Evolutionary conservation across 2,797 vertebrate species (phyloP).

Genomic region (Parauchenoglanis ngamensis): DNA sequence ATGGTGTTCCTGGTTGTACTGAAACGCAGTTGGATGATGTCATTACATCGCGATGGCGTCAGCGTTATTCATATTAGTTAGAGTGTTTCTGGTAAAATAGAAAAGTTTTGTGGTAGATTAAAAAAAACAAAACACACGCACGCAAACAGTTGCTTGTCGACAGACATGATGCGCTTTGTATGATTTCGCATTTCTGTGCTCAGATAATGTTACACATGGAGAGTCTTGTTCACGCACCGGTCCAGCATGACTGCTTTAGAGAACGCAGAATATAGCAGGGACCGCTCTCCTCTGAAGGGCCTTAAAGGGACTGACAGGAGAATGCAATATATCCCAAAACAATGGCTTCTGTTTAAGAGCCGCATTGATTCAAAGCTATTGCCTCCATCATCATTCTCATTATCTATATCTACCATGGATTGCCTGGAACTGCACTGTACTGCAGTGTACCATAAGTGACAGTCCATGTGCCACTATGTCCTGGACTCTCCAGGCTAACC

Average conservation of each 20-base stretch:
- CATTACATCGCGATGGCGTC: neutral
- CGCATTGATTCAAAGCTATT: slow-evolving; percentile 69
- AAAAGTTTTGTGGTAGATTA: neutral
- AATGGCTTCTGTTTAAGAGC: slow-evolving; percentile 73
- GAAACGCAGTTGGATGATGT: neutral
- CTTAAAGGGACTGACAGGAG: slow-evolving; percentile 69
- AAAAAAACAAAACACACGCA: neutral
- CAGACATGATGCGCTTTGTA: slow-evolving; percentile 23
- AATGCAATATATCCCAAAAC: slow-evolving; percentile 72
- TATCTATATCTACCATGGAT: slow-evolving; percentile 67
- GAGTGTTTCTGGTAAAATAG: neutral
- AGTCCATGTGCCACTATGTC: slow-evolving; percentile 10
- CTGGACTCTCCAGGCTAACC: slow-evolving; percentile 43
- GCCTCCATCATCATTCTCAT: slow-evolving; percentile 71
- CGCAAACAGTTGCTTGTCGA: neutral
- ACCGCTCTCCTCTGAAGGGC: slow-evolving; percentile 39
- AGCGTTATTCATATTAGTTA: neutral
- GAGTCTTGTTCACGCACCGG: neutral
- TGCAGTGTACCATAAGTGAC: slow-evolving; percentile 28
- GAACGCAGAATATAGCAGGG: slow-evolving; percentile 24
- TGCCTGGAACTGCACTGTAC: slow-evolving; percentile 64
- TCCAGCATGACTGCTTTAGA: slow-evolving; percentile 42
- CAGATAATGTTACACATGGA: too few species aligned
- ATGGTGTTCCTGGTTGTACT: neutral
- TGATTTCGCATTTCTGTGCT: slow-evolving; percentile 19